phyloP scores from a whole-genome alignment of 2,113 vertebrate genomes.

The Protobothrops mucrosquamatus region DNA sequence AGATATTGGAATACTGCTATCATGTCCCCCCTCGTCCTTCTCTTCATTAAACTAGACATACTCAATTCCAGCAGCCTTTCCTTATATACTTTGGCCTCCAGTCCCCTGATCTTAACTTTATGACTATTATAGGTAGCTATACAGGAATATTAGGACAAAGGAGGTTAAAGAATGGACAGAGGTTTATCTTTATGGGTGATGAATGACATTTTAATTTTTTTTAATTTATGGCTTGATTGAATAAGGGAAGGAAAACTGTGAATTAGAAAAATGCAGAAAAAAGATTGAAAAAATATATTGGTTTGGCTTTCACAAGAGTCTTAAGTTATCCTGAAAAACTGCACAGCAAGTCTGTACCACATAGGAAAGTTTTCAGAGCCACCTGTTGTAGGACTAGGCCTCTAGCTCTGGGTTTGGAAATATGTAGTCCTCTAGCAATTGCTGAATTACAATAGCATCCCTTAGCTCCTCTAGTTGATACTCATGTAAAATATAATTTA shows the following conservation, averaged over 20 bases:
- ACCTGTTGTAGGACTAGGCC: neutral
- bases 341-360: neutral
- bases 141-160: neutral
- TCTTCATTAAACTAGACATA: too few relatives aligned
- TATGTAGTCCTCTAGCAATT: neutral
- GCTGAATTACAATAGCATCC: neutral
- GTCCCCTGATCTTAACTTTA: neutral
- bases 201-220: neutral
- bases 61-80: too few relatives aligned
- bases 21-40: too few relatives aligned
- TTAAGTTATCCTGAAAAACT: neutral
- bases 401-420: neutral
- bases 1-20: too few relatives aligned
- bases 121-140: conserved; percentile 5
- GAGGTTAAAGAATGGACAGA: neutral
- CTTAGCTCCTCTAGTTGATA: neutral
- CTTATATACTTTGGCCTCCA: too few relatives aligned
- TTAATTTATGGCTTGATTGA: neutral
- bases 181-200: neutral
- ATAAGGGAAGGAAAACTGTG: neutral
- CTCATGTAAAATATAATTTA: neutral
- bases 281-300: accelerated
- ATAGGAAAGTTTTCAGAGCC: neutral
- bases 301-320: neutral
- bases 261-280: neutral